Evolutionary conservation across 2,888 invertebrate species (phyloP), one percentile per base, ranked within the genome.

Genomic region (Troglohyphantes excavatus): DNA sequence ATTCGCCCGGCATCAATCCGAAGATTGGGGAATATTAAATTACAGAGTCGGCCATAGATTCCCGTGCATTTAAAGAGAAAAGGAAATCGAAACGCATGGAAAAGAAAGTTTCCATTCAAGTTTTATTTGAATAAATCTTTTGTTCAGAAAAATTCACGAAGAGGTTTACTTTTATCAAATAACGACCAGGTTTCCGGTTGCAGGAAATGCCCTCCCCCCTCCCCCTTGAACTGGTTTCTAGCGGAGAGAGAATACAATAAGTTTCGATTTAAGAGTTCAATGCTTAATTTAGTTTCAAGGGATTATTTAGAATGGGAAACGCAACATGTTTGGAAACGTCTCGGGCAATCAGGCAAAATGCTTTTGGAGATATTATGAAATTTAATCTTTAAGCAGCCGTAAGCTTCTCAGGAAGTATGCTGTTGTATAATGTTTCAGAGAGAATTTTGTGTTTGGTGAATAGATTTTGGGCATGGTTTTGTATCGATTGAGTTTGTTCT

Each of bases 101-200:
- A 53, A 53, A 53, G 53, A 53, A 53, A 53, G 53, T 6, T 53
- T 53, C 53, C 17, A 53, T 53, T 53, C 53, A 53, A 53, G 53
- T 53, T 53, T 53, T 23, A 65, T 65, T 65, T 65, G 65, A 23
- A 65, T 65, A 65, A 65, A 65, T 65, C 17, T 19, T 65, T 65
- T 65, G 13, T 27, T 26, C 13, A 17, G 27, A 65, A 65, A 26
- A 65, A 65, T 26, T 23, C 65, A 9, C 65, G 27, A 65, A 65
- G 17, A 13, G 65, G 65, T 65, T 65, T 65, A 23, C 27, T 65
- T 65, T 23, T 13, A 23, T 65, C 65, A 65, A 65, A 65, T 23
- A 65, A 65, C 65, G 23, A 13, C 23, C 23, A 27, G 9, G 65
- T 65, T 65, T 65, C 65, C 65, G 65, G 23, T 65, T 26, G 23